These are phyloP conservation scores for Dasyornis broadbenti DNA, from an alignment of 2,113 vertebrate species.

Conservation along the genomic window DNA sequence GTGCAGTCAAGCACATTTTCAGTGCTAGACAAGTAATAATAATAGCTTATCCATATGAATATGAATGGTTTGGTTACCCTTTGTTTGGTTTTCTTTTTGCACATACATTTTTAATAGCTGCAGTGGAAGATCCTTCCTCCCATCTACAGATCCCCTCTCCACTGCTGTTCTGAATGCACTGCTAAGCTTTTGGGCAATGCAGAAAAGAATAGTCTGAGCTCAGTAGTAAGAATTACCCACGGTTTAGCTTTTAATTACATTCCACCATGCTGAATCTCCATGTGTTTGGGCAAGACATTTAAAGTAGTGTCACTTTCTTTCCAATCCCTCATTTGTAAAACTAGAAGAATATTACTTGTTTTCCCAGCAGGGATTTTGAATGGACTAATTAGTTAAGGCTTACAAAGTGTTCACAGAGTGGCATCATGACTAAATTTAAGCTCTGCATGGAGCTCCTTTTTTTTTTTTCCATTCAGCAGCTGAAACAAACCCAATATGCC, in stretches of 20 bases:
- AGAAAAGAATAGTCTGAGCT: background rate
- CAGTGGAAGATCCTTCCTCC: background rate
- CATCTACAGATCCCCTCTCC: background rate
- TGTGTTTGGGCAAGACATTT: background rate
- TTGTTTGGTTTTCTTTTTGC: background rate
- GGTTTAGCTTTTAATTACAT: background rate
- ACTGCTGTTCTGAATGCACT: background rate
- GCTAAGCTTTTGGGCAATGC: background rate
- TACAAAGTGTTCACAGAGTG: background rate
- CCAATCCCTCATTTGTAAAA: slow-evolving; percentile 9
- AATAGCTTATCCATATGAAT: background rate
- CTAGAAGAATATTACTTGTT: slow-evolving; percentile 8
- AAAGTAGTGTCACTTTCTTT: background rate
- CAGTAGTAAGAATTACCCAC: background rate
- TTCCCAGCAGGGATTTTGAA: slow-evolving; percentile 7
- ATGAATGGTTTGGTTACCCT: background rate
- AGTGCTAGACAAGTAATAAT: background rate
- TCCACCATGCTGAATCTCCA: background rate
- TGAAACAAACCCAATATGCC: background rate
- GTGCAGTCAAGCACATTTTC: background rate
- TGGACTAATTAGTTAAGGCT: slow-evolving; percentile 2
- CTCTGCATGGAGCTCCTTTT: background rate
- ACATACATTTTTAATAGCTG: background rate
- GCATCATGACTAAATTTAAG: background rate
- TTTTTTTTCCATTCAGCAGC: background rate